phyloP scores from a whole-genome alignment of 2,113 vertebrate genomes.

The Eclectus roratus region DNA sequence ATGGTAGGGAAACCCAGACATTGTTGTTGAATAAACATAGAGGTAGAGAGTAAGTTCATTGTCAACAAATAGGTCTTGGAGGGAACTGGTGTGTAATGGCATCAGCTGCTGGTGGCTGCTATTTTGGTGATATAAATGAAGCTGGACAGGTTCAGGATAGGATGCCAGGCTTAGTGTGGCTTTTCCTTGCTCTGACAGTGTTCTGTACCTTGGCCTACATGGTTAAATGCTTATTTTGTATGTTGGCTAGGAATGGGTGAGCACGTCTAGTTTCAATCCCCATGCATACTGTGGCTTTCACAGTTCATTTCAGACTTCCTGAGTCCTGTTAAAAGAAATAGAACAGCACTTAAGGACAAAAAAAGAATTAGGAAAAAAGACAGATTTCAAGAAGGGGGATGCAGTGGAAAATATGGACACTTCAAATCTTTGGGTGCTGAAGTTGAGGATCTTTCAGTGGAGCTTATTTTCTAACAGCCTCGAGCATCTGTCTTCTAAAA shows the following conservation, averaged over 20 bases:
- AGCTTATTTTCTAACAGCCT: not conserved
- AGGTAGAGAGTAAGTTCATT: not conserved
- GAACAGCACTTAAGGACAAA: not conserved
- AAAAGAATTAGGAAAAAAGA: not conserved
- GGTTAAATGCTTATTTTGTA: not conserved
- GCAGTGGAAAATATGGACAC: not conserved
- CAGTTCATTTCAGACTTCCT: not conserved
- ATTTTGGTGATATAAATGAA: not conserved
- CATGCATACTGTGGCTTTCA: not conserved
- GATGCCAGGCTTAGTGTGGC: not conserved
- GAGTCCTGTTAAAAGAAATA: not conserved
- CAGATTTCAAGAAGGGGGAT: not conserved
- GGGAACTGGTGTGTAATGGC: not conserved
- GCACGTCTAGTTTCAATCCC: not conserved
- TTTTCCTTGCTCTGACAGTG: not conserved
- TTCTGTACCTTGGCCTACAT: not conserved
- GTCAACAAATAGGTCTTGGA: not conserved
- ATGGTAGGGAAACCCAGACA: not conserved
- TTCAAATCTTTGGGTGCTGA: not conserved
- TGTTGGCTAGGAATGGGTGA: not conserved
- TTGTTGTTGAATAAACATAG: not conserved
- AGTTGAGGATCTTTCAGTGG: not conserved
- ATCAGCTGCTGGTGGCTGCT: not conserved
- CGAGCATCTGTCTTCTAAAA: not conserved
- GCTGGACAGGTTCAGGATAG: not conserved